These are phyloP conservation scores for Philopotamus ludificatus DNA, from an alignment of 1,140 invertebrate genomes.

Conservation along the genomic window DNA sequence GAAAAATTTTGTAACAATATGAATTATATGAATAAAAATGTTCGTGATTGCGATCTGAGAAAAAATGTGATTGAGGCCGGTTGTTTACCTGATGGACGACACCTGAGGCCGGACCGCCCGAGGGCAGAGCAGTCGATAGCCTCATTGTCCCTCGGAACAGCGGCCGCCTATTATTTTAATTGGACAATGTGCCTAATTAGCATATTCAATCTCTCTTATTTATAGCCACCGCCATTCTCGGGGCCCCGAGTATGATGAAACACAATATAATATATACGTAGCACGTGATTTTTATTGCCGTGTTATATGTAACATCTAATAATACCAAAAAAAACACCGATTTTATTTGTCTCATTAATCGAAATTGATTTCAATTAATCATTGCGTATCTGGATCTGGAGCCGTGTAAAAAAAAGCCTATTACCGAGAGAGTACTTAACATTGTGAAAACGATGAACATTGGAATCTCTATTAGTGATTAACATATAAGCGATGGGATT, in stretches of 20 bases:
- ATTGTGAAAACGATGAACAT: not conserved
- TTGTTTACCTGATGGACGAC: conserved; percentile 1
- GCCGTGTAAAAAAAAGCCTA: not conserved
- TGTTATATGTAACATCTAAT: too few relatives aligned
- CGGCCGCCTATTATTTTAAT: conserved; percentile 30
- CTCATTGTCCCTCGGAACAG: conserved; percentile 7
- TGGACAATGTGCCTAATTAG: conserved; percentile 33
- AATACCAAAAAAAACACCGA: too few relatives aligned
- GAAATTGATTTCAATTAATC: not conserved
- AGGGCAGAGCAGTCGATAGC: conserved; percentile 7
- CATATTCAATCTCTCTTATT: conserved; percentile 31
- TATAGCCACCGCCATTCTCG: conserved; percentile 12
- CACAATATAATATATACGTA: too few relatives aligned
- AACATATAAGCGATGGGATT: conserved; percentile 24
- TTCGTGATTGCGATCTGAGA: too few relatives aligned
- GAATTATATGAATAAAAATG: too few relatives aligned
- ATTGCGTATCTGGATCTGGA: not conserved
- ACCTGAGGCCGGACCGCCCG: not conserved
- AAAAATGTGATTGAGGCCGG: too few relatives aligned
- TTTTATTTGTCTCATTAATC: not conserved
- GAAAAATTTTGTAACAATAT: too few relatives aligned
- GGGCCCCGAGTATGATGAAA: not conserved
- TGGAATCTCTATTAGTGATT: conserved; percentile 1
- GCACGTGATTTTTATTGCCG: too few relatives aligned
- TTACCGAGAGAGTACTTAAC: not conserved